Evolutionary conservation across 1,140 invertebrate genomes (phyloP).

Genomic region (Trichonephila clavipes): DNA sequence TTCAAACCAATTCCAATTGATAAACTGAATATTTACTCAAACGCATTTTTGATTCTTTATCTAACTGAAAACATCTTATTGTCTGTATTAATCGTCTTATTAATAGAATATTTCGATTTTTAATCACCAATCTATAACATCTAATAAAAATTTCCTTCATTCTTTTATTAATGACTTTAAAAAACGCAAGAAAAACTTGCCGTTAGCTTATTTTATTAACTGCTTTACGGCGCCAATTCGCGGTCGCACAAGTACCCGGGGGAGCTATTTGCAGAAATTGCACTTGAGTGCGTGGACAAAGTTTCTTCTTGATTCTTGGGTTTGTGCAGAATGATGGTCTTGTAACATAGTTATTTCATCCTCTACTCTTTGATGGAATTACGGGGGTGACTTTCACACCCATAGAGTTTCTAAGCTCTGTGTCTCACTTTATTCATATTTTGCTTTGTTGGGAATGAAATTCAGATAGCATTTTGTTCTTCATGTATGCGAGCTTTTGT

Average conservation of each 20-base stretch:
- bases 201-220: neutral
- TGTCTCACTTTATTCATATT: too few relatives aligned
- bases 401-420: neutral
- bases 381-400: neutral
- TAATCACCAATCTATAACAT: neutral
- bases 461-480: neutral
- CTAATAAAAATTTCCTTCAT: neutral
- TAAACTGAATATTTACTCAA: too few relatives aligned
- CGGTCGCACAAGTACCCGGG: neutral
- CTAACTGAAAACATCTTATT: too few relatives aligned
- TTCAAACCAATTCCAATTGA: too few relatives aligned
- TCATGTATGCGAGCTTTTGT: neutral
- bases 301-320: neutral
- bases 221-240: conserved; percentile 19
- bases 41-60: too few relatives aligned
- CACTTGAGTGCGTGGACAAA: neutral
- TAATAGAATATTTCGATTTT: neutral
- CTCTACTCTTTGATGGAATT: neutral
- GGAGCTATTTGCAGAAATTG: conserved; percentile 34
- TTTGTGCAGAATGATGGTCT: neutral
- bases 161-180: neutral
- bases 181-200: neutral
- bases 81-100: neutral
- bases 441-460: neutral
- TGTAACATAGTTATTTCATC: neutral